phyloP scores from a whole-genome alignment of 2,113 vertebrate genomes.

The Paracyprichromis sp. region DNA sequence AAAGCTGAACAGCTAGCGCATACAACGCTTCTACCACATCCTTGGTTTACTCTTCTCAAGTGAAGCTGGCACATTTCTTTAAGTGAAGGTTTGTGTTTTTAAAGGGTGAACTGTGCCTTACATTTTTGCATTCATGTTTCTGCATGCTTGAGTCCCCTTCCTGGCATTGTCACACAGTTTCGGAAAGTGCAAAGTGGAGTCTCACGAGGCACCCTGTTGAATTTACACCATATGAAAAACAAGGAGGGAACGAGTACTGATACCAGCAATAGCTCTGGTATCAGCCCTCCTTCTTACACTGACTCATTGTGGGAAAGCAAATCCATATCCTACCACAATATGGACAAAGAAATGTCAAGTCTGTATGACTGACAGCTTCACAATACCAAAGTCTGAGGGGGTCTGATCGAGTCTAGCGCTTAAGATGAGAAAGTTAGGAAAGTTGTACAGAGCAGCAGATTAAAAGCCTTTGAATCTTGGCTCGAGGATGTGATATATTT shows the following conservation, averaged over 20 bases:
- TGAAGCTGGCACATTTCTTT: neutral
- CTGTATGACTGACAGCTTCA: neutral
- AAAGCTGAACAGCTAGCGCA: neutral
- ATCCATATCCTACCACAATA: neutral
- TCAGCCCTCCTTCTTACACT: neutral
- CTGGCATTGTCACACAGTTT: neutral
- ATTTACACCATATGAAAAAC: neutral
- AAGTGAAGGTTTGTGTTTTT: neutral
- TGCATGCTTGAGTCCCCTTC: neutral
- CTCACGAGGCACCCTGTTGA: neutral
- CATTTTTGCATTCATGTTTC: neutral
- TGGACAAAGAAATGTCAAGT: constrained; percentile 10
- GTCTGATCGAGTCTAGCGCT: neutral
- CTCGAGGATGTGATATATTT: neutral
- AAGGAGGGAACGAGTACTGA: neutral
- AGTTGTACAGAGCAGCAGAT: neutral
- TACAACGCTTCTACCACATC: neutral
- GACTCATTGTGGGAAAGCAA: neutral
- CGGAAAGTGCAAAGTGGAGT: neutral
- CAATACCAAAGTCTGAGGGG: neutral
- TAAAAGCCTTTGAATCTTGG: neutral
- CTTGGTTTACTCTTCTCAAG: fast-evolving
- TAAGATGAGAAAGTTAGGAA: neutral
- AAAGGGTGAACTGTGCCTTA: neutral
- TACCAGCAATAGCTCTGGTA: neutral